Base-by-base conservation (phyloP, 2,797 vertebrate species). In the Nyctibius grandis region DNA sequence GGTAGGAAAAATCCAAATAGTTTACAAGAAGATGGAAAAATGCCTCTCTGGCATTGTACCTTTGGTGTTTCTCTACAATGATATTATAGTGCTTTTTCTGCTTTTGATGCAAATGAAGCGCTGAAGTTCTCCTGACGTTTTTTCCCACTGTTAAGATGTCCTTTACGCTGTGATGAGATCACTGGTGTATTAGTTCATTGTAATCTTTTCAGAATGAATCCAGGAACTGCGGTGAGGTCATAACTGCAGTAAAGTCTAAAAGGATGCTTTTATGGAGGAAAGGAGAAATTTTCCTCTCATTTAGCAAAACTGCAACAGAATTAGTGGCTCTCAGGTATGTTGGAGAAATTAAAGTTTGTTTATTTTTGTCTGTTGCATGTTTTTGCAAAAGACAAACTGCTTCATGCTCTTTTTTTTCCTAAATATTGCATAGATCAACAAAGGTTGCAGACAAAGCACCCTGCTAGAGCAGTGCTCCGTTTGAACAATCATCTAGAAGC, bases 141-240 rank as follows among this genome's bases (percentile, higher is more conserved):
- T 34, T 2, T 15, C 9, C 12, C 28, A 33, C 15, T 11, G 6
- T 74, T 77, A 65, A 86, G 44, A 45, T 64, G 85, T 95, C 88
- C 89, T 91, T 94, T 91, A 91, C 0, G 2, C 80, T 83, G 38
- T 82, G 75, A 83, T 96, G 96, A 96, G 94, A 95, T 95, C 93
- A 95, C 60, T 65, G 48, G 72, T 80, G 33, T 88, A 83, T 94
- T 91, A 86, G 80, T 93, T 94, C 91, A 95, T 93, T 94, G 97
- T 83, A 83, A 95, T 94, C 72, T 94, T 91, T 88, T 89, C 94
- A 83, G 64, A 92, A 80, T 50, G 60, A 87, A 93, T 63, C 18
- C 88, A 92, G 89, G 81, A 87, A 64, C 81, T 77, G 57, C 0
- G 0, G 57, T 95, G 92, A 96, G 78, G 88, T 95, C 91, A 89